phyloP scores from a whole-genome alignment of 2,797 vertebrate genomes.

The Rhincodon typus region DNA sequence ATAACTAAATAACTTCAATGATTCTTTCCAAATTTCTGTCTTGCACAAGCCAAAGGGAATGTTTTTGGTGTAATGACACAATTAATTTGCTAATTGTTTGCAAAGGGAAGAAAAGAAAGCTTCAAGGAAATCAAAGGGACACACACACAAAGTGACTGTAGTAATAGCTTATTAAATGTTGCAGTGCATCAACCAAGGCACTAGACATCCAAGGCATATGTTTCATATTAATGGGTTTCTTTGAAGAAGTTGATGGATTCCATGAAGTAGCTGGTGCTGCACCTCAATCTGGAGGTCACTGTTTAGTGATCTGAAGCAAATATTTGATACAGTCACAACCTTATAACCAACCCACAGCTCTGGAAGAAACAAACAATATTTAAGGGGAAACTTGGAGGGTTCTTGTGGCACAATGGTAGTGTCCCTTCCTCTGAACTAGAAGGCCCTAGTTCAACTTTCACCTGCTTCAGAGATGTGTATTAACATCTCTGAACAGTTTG shows the following conservation, averaged over 20 bases:
- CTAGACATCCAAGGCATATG: no score
- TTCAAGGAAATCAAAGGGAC: conserved; percentile 5
- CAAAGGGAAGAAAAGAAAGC: not conserved
- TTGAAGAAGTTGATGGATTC: not conserved
- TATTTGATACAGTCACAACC: not conserved
- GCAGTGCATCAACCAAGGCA: not conserved
- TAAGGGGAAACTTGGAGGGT: not conserved
- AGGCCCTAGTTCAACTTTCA: no score
- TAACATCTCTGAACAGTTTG: no score
- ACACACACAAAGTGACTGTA: not conserved
- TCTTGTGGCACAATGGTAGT: not conserved
- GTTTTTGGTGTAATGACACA: not conserved
- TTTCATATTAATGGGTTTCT: not conserved
- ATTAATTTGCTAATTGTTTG: not conserved
- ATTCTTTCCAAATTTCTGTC: not conserved
- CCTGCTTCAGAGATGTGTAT: no score
- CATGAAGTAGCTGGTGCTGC: not conserved
- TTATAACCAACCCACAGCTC: not conserved
- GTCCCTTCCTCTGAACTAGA: no score
- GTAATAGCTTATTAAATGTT: not conserved
- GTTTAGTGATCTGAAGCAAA: not conserved
- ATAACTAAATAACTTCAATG: not conserved
- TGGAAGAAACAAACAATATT: not conserved
- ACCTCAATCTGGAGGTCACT: no score
- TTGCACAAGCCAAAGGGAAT: not conserved